Base-by-base conservation (phyloP, 1,140 invertebrate species). In the Drosophila persimilis region DNA sequence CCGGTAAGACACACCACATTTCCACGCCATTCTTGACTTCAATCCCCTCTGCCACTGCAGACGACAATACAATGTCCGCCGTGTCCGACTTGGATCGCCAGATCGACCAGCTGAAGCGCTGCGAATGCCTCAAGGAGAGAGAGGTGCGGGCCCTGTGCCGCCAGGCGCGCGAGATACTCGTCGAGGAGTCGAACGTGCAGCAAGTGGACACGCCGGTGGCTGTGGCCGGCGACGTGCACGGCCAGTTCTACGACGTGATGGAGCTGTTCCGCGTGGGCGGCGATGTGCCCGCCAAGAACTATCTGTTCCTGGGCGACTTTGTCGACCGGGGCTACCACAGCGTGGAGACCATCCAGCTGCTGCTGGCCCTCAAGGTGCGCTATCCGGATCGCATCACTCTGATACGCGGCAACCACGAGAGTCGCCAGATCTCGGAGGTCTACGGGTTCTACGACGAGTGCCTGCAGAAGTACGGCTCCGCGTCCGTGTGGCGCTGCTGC, bases 371-470 rank as follows among this genome's bases (percentile, higher is more conserved):
- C 66, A 99, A 99, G 94, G 98, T 99, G 52, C 94, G 98, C 72
- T 99, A 99, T 93, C 99, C 99, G 75, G 99, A 99, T 92, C 95
- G 99, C 91, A 99, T 99, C 51, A 99, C 98, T 78, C 92, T 99
- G 79, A 98, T 99, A 73, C 94, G 98, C 90, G 98, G 98, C 22
- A 99, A 99, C 92, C 98, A 99, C 88, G 98, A 99, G 92, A 98
- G 97, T 48, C 93, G 99, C 86, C 98, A 99, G 93, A 99, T 99
- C 58, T 99, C 99, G 50, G 98, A 99, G 93, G 98, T 99, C 6
- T 99, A 99, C 93, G 99, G 99, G 20, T 99, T 99, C 93, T 99
- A 99, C 93, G 99, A 99, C 92, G 99, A 99, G 93, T 99, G 99
- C 92, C 92, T 99, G 59, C 94, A 98, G 73, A 99, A 99, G 94